Evolutionary conservation across 2,797 vertebrate genomes (phyloP).

Genomic region (Sparidentex hasta): DNA sequence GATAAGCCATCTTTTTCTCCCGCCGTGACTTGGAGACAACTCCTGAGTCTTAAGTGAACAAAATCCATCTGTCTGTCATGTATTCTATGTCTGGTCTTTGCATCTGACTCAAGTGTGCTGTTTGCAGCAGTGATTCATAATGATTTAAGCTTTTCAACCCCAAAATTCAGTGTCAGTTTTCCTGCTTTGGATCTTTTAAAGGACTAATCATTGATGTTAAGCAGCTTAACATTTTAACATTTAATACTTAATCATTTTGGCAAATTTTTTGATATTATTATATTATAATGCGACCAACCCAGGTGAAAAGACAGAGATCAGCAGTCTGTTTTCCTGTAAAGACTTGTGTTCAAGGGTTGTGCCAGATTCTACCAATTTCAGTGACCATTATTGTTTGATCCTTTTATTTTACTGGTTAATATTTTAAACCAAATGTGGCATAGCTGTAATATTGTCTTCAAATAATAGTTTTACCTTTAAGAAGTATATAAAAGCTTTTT

Average conservation of each 20-base stretch:
- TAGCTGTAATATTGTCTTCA: not conserved
- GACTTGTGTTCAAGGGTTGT: not conserved
- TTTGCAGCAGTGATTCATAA: not conserved
- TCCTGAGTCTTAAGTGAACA: conserved; percentile 32
- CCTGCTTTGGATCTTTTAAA: not conserved
- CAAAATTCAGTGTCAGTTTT: not conserved
- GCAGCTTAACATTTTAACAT: not conserved
- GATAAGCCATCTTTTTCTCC: conserved; percentile 52
- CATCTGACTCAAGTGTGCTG: conserved; percentile 9
- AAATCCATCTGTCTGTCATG: conserved; percentile 20
- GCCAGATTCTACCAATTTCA: not conserved
- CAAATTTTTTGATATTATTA: not conserved
- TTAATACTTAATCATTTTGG: not conserved
- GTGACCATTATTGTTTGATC: not conserved
- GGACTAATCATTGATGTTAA: not conserved
- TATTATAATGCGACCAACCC: not conserved
- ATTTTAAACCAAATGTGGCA: not conserved
- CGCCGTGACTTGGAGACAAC: conserved; percentile 61
- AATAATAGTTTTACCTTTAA: not conserved
- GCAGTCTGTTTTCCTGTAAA: not conserved
- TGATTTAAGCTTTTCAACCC: not conserved
- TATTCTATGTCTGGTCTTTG: not conserved
- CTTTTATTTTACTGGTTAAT: not conserved
- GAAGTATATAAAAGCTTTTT: not conserved
- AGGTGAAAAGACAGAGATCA: not conserved